Percentiles rank a stretch among this genome's conserved stretches.
phyloP scores from a whole-genome alignment of 2,888 invertebrate genomes.

The Cheilosia soror region DNA sequence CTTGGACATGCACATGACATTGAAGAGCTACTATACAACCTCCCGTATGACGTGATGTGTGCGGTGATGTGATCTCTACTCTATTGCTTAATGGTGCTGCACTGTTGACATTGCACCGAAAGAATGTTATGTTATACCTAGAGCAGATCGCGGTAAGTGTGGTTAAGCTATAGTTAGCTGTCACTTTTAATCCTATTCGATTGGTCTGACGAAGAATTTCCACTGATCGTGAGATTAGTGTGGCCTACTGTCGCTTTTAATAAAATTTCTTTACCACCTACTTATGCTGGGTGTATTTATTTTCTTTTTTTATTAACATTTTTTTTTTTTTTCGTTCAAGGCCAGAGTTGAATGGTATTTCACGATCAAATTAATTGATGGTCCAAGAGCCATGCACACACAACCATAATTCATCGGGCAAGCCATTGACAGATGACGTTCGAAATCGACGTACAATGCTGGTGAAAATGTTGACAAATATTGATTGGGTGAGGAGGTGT shows the following conservation, averaged over 20 bases:
- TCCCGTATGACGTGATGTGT: slow-evolving; percentile 58
- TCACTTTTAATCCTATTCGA: slow-evolving; percentile 46
- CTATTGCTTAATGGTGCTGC: slow-evolving; percentile 28
- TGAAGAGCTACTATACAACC: slow-evolving; percentile 59
- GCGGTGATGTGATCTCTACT: slow-evolving; percentile 68
- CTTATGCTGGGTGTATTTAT: background rate
- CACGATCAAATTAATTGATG: slow-evolving; percentile 24
- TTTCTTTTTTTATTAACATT: background rate
- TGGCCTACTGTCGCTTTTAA: slow-evolving; percentile 6
- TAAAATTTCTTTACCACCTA: slow-evolving; percentile 19
- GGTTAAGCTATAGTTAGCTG: slow-evolving; percentile 25
- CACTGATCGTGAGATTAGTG: slow-evolving; percentile 50
- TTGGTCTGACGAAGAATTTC: slow-evolving; percentile 37
- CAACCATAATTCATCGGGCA: background rate
- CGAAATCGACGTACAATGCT: background rate
- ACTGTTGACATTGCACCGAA: slow-evolving; percentile 44
- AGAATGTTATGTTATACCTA: slow-evolving; percentile 42
- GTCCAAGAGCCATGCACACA: slow-evolving; percentile 8
- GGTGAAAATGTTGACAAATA: slow-evolving; percentile 19
- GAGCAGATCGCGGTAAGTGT: slow-evolving; percentile 20
- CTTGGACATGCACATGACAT: slow-evolving; percentile 71
- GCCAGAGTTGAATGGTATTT: slow-evolving; percentile 55
- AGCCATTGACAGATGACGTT: slow-evolving; percentile 12
- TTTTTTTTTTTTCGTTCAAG: slow-evolving; percentile 29
- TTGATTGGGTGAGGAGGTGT: slow-evolving; percentile 22